phyloP scores from a whole-genome alignment of 2,888 invertebrate genomes.

The Tanypteryx hageni region DNA sequence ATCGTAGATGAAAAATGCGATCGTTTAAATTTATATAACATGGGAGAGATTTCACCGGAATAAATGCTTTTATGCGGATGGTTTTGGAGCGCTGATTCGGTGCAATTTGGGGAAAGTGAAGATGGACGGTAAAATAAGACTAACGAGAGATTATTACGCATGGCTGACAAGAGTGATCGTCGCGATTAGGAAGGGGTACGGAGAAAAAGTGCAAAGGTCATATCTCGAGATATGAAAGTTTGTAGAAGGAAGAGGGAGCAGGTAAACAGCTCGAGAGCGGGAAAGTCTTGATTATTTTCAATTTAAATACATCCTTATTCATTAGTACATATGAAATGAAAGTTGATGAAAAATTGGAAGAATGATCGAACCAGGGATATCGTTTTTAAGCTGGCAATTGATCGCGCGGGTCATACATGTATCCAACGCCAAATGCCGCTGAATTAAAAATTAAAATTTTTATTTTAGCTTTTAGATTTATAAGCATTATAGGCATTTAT shows the following conservation, averaged over 20 bases:
- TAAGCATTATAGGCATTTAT: too few relatives aligned
- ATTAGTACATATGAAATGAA: too few relatives aligned
- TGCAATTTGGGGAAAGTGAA: not conserved
- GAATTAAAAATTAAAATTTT: too few relatives aligned
- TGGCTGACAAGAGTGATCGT: not conserved
- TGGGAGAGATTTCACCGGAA: too few relatives aligned
- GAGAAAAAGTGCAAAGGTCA: not conserved
- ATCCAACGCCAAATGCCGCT: too few relatives aligned
- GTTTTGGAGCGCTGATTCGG: not conserved
- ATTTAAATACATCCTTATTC: too few relatives aligned
- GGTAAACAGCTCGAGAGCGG: not conserved
- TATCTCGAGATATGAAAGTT: conserved; percentile 14
- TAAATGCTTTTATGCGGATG: not conserved
- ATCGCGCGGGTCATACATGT: too few relatives aligned
- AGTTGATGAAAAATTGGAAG: too few relatives aligned
- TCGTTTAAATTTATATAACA: too few relatives aligned
- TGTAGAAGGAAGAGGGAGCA: not conserved
- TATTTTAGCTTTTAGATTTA: too few relatives aligned
- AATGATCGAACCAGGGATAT: too few relatives aligned
- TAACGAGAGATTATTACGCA: not conserved
- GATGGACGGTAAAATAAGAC: not conserved
- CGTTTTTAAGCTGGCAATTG: too few relatives aligned
- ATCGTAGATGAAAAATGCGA: not conserved
- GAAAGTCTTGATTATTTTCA: not conserved
- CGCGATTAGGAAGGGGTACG: not conserved